phyloP scores from a whole-genome alignment of 2,797 vertebrate genomes.

The Enteromius mattozi region DNA sequence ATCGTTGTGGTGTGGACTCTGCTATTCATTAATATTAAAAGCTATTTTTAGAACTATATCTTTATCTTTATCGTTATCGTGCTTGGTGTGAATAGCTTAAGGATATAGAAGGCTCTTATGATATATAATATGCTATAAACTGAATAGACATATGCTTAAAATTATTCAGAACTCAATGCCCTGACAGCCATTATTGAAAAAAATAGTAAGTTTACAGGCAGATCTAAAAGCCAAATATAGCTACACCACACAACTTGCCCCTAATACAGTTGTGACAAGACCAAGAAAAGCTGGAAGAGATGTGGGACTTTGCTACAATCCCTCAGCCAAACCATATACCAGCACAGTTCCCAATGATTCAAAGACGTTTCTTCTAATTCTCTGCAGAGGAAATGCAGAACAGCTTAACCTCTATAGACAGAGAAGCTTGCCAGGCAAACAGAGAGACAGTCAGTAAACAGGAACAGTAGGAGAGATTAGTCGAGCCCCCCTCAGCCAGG shows the following conservation, averaged over 20 bases:
- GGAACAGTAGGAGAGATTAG: slow-evolving; percentile 50
- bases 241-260: not conserved
- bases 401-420: slow-evolving; percentile 41
- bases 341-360: slow-evolving; percentile 3
- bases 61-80: too few relatives aligned
- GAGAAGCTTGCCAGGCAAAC: slow-evolving; percentile 31
- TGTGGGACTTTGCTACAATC: not conserved
- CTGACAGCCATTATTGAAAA: not conserved
- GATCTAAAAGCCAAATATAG: slow-evolving; percentile 1
- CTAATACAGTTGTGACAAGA: not conserved
- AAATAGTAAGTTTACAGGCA: not conserved
- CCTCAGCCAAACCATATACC: not conserved
- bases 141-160: not conserved
- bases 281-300: not conserved
- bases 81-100: not conserved
- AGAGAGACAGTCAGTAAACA: slow-evolving; percentile 48
- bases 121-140: not conserved
- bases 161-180: not conserved
- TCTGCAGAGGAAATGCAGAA: slow-evolving; percentile 27
- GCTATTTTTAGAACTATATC: too few relatives aligned
- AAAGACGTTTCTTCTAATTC: slow-evolving; percentile 16
- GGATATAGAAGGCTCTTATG: not conserved
- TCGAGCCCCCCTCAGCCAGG: slow-evolving; percentile 33
- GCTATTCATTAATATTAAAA: too few relatives aligned
- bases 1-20: too few relatives aligned